Base-by-base conservation (phyloP, 2,888 invertebrate genomes). In the Parnassius apollo region DNA sequence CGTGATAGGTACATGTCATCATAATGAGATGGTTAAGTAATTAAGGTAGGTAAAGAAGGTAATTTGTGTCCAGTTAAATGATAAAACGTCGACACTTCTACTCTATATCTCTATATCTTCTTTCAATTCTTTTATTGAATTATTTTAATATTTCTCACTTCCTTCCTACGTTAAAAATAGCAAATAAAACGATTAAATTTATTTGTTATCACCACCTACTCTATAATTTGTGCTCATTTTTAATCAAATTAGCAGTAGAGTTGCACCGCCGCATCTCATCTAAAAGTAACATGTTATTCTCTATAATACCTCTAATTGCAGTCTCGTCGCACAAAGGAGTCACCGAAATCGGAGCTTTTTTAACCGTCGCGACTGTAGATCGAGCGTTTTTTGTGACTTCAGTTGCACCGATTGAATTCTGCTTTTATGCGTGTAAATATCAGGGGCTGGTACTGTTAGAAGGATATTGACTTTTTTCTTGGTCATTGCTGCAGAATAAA, bases 321-420 rank as follows among this genome's bases (percentile, higher is more conserved):
- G 77, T 78, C 65, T 68, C 71, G 69, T 71, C 68, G 64, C 59
- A 67, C 67, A 69, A 71, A 72, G 70, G 69, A 53, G 12, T 51
- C 50, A 66, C 65, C 55, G 57, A 65, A 66, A 68, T 61, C 61
- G 63, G 49, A 54, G 54, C 57, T 69, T 71, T 70, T 71, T 70
- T 65, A 55, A 42, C 57, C 59, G 61, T 61, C 56, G 55, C 65
- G 63, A 58, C 68, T 75, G 75, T 67, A 75, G 76, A 73, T 62
- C 65, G 62, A 57, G 67, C 61, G 63, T 71, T 81, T 81, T 81
- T 80, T 81, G 69, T 72, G 61, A 52, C 63, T 66, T 73, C 82
- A 77, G 78, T 75, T 80, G 81, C 68, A 74, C 65, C 76, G 77
- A 78, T 80, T 77, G 76, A 75, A 73, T 75, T 72, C 69, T 64